Conservation (phyloP, 2,113 vertebrate species). For the Atherinomorus stipes region DNA sequence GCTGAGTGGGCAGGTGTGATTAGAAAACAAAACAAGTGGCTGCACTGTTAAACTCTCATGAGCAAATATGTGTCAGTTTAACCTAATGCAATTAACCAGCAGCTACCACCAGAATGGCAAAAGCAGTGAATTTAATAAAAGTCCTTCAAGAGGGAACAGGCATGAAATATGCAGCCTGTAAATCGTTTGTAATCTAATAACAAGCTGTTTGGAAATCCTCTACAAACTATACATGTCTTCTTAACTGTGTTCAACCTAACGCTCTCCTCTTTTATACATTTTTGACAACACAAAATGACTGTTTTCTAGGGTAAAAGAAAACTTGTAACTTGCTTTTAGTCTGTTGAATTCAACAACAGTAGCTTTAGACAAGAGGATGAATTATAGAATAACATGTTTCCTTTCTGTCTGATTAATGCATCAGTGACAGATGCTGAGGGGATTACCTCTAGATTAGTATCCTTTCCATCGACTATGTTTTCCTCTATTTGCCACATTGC, state of each 20-base stretch:
- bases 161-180: conserved; percentile 49
- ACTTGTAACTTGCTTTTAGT: conserved; percentile 42
- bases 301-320: conserved; percentile 26
- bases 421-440: conserved; percentile 80
- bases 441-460: conserved; percentile 84
- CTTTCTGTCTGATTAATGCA: conserved; percentile 83
- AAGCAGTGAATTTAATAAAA: conserved; percentile 48
- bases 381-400: conserved; percentile 83
- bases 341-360: conserved; percentile 64
- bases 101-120: background rate
- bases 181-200: conserved; percentile 68
- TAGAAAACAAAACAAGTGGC: conserved; percentile 9
- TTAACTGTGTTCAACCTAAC: background rate
- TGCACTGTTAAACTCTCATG: background rate
- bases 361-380: conserved; percentile 70
- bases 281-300: background rate
- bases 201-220: conserved; percentile 42
- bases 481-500: conserved; percentile 69
- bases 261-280: background rate
- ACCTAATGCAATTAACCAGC: conserved; percentile 16
- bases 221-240: conserved; percentile 34
- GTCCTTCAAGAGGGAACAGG: conserved; percentile 15
- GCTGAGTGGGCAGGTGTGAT: conserved; percentile 34
- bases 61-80: conserved; percentile 24
- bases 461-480: conserved; percentile 78